Evolutionary conservation across 1,140 invertebrate species (phyloP).

Genomic region (Drosophila lowei): DNA sequence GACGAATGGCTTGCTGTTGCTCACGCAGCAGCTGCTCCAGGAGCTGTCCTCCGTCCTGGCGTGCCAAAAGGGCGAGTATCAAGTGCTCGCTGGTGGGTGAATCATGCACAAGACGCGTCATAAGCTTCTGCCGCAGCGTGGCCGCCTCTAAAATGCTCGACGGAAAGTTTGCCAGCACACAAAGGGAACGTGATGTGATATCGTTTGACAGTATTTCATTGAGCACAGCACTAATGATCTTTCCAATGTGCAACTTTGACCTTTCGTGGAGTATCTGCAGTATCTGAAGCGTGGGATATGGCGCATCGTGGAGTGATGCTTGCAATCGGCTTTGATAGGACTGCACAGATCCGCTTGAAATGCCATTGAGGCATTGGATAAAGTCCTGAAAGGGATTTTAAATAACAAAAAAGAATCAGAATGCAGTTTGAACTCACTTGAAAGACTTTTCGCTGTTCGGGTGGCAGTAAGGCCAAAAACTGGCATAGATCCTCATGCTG

Average conservation of each 20-base stretch:
- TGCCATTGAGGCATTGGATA: conserved; percentile 45
- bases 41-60: conserved; percentile 29
- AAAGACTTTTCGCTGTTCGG: conserved; percentile 36
- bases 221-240: conserved; percentile 43
- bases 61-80: conserved; percentile 53
- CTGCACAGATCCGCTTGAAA: conserved; percentile 7
- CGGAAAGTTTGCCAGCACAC: conserved; percentile 66
- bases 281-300: conserved; percentile 62
- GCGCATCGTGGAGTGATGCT: conserved; percentile 13
- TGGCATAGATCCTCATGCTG: conserved; percentile 28
- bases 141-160: conserved; percentile 39
- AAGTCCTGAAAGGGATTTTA: conserved; percentile 24
- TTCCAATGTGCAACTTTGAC: conserved; percentile 52
- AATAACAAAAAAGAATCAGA: neutral
- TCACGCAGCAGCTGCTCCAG: conserved; percentile 32
- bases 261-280: conserved; percentile 31
- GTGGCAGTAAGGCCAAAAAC: conserved; percentile 45
- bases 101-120: conserved; percentile 23
- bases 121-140: conserved; percentile 41
- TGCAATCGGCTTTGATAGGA: conserved; percentile 29
- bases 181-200: conserved; percentile 47
- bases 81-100: conserved; percentile 32
- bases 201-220: conserved; percentile 44
- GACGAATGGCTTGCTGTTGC: conserved; percentile 16
- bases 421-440: conserved; percentile 17